Conservation (phyloP, 2,888 invertebrate genomes). For the Lepidochitona cinerea region DNA sequence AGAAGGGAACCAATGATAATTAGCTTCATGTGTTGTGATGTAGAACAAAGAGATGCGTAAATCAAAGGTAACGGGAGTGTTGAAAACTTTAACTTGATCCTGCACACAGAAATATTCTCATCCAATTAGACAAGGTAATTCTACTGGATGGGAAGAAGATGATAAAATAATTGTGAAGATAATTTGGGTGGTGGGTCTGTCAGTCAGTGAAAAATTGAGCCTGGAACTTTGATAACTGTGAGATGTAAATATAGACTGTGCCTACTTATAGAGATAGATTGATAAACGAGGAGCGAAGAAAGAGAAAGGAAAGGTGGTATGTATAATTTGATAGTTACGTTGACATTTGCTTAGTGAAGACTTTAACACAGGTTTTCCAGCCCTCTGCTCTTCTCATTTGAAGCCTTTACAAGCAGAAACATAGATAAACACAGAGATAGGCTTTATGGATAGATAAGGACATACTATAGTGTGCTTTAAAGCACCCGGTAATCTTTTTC, state of each 20-base stretch:
- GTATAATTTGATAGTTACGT: constrained; percentile 5
- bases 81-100: background rate
- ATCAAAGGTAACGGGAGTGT: background rate
- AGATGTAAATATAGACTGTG: constrained; percentile 2
- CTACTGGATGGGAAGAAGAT: background rate
- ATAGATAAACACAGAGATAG: too few relatives aligned
- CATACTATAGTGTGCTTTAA: too few relatives aligned
- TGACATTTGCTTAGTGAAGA: background rate
- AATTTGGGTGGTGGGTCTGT: background rate
- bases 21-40: too few relatives aligned
- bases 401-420: too few relatives aligned
- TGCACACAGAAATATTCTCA: background rate
- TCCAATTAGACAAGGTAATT: background rate
- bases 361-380: too few relatives aligned
- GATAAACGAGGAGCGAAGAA: background rate
- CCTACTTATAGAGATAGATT: background rate
- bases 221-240: constrained; percentile 2
- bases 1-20: too few relatives aligned
- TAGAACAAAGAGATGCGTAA: background rate
- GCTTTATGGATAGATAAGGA: too few relatives aligned
- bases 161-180: background rate
- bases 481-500: too few relatives aligned
- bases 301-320: background rate
- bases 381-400: too few relatives aligned
- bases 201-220: background rate